Evolutionary conservation across 1,140 invertebrate species (phyloP).

Genomic region (Papilio helenus): DNA sequence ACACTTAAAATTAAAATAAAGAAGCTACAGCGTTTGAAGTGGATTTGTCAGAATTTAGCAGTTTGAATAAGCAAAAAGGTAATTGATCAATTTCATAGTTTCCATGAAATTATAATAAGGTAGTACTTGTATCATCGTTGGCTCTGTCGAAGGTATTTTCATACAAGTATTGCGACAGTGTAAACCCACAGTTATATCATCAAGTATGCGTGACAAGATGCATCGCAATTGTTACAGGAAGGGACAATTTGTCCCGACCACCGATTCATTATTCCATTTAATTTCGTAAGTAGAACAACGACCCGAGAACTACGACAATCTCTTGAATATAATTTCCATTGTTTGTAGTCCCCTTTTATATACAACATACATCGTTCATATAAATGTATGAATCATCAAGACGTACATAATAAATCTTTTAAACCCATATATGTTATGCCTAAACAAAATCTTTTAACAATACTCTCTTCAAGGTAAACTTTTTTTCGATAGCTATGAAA

Average conservation of each 20-base stretch:
- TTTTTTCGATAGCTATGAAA: too few species aligned
- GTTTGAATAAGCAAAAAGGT: too few species aligned
- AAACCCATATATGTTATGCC: too few species aligned
- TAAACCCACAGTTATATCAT: background rate
- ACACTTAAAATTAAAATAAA: too few species aligned
- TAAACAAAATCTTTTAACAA: too few species aligned
- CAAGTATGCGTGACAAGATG: constrained; percentile 30
- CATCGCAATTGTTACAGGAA: constrained; percentile 28
- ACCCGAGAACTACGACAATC: background rate
- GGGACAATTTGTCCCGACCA: constrained; percentile 23
- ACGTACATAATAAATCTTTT: background rate
- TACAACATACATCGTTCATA: background rate
- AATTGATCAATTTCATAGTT: too few species aligned
- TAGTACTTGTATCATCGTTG: too few species aligned
- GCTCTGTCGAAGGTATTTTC: background rate
- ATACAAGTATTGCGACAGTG: background rate
- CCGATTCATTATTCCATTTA: constrained; percentile 33
- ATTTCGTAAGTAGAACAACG: constrained; percentile 34
- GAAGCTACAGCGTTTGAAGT: too few species aligned
- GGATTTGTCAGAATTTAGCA: too few species aligned
- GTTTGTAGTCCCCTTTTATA: background rate
- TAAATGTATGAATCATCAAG: background rate
- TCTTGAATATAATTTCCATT: constrained; percentile 26
- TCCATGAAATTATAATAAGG: too few species aligned
- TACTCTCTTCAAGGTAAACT: too few species aligned